Base-by-base conservation (phyloP, 2,113 vertebrate species). In the Calyptommatus sinebrachiatus region DNA sequence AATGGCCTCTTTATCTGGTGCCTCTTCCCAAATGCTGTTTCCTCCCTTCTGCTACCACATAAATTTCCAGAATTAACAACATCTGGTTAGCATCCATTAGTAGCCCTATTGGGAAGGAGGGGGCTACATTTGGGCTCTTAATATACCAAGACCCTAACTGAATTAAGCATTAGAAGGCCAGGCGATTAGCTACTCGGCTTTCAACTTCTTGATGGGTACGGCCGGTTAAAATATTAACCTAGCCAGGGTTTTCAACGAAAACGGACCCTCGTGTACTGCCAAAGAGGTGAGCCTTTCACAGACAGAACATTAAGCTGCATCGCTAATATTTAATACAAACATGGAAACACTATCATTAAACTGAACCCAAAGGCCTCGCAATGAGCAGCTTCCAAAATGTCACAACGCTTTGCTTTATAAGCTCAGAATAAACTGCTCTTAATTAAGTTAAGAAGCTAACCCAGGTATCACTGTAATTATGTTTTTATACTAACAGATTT, bases 11-110 rank as follows among this genome's bases (percentile, higher is more conserved):
- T 48, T 48, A 79, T 76, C 83, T 24, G 0, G 0, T 85, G 80
- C 53, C 11, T 73, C 22, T 73, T 66, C 61, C 16, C 28, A 24
- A n/a, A 78, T 73, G 70, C 65, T 41, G 20, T 70, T 71, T 48
- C 78, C 69, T 70, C 46, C 29, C 31, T 1, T 57, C 67, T 11
- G 18, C 24, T 1, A 67, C 69, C 68, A 71, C 61, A 8, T 63
- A 31, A 67, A n/a, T 14, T 71, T 71, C 61, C 82, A 65, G 57
- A 57, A 76, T 81, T 22, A 61, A 73, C 60, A 76, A 20, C 5
- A 60, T 73, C 48, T 75, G 75, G 31, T 71, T 0, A 0, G 60
- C 72, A 80, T 71, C 74, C 63, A 68, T 75, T 50, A 24, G 71
- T 31, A 77, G 28, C 53, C 31, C 3, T 41, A 81, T 73, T 6